These are phyloP conservation scores for Drosophila ercepeae DNA, from an alignment of 1,140 invertebrate genomes.

Conservation along the genomic window DNA sequence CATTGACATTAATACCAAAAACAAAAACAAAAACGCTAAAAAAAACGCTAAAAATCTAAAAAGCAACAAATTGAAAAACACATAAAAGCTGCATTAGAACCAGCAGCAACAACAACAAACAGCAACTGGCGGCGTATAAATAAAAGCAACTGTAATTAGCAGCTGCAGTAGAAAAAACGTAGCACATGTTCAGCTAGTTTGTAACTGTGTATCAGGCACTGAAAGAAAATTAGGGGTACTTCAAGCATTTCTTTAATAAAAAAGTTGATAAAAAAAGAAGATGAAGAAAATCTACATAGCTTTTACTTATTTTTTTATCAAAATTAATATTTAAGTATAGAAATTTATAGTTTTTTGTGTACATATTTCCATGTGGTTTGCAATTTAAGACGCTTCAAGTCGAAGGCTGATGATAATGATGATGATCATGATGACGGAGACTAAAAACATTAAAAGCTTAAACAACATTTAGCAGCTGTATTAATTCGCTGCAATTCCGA, in stretches of 20 bases:
- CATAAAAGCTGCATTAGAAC: conserved; percentile 59
- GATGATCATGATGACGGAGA: conserved; percentile 29
- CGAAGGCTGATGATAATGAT: conserved; percentile 43
- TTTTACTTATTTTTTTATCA: background rate
- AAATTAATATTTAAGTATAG: background rate
- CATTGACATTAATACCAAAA: conserved; percentile 80
- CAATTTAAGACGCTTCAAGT: conserved; percentile 73
- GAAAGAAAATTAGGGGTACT: background rate
- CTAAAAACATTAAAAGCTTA: conserved; percentile 39
- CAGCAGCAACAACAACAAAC: conserved; percentile 8
- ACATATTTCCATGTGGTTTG: conserved; percentile 65
- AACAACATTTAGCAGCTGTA: conserved; percentile 35
- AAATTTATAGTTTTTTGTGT: conserved; percentile 6
- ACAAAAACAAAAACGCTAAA: conserved; percentile 19
- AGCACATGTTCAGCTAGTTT: conserved; percentile 43
- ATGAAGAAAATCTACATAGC: too few species aligned
- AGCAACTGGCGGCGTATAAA: conserved; percentile 39
- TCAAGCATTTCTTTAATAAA: too few species aligned
- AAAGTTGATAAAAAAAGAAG: background rate
- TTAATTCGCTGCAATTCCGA: conserved; percentile 60
- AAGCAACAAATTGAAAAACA: conserved; percentile 69
- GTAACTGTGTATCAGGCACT: conserved; percentile 28
- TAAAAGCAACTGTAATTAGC: conserved; percentile 77
- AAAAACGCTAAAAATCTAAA: conserved; percentile 51
- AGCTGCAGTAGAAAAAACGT: conserved; percentile 64